Conservation (phyloP, 2,888 invertebrate species). For the Oxycera nigricornis region DNA sequence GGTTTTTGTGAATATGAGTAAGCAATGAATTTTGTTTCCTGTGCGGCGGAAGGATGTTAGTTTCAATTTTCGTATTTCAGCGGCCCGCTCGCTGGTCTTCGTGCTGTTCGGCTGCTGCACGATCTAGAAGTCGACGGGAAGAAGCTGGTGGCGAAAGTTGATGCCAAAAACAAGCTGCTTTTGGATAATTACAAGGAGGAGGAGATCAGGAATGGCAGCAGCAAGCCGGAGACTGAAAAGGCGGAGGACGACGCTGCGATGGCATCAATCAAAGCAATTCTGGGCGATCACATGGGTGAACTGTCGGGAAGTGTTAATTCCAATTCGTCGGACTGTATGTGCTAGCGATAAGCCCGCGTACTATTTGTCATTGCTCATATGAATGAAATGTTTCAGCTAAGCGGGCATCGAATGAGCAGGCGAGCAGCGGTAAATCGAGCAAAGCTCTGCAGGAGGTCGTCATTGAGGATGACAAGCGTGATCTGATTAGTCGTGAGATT, state of each 20-base stretch:
- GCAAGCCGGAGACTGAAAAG: slow-evolving; percentile 67
- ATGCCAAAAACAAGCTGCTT: slow-evolving; percentile 94
- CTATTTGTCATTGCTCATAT: too few relatives aligned
- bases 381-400: too few relatives aligned
- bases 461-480: slow-evolving; percentile 95
- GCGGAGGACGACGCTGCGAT: slow-evolving; percentile 71
- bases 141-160: slow-evolving; percentile 93
- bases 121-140: slow-evolving; percentile 93
- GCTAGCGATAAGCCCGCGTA: too few relatives aligned
- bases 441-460: slow-evolving; percentile 82
- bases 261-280: slow-evolving; percentile 79
- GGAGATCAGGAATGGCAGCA: slow-evolving; percentile 66
- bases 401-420: neutral
- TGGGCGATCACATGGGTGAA: slow-evolving; percentile 82
- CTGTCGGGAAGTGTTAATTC: slow-evolving; percentile 62
- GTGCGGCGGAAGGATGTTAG: neutral
- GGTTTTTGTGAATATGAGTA: slow-evolving; percentile 96
- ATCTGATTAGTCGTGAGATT: slow-evolving; percentile 96
- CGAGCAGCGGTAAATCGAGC: slow-evolving; percentile 38
- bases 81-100: slow-evolving; percentile 91
- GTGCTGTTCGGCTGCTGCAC: slow-evolving; percentile 92
- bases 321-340: slow-evolving; percentile 54
- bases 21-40: slow-evolving; percentile 44
- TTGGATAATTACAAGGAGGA: slow-evolving; percentile 92
- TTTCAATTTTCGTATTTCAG: slow-evolving; percentile 49